Conservation (phyloP, 2,888 invertebrate genomes). For the Campaea margaritaria region DNA sequence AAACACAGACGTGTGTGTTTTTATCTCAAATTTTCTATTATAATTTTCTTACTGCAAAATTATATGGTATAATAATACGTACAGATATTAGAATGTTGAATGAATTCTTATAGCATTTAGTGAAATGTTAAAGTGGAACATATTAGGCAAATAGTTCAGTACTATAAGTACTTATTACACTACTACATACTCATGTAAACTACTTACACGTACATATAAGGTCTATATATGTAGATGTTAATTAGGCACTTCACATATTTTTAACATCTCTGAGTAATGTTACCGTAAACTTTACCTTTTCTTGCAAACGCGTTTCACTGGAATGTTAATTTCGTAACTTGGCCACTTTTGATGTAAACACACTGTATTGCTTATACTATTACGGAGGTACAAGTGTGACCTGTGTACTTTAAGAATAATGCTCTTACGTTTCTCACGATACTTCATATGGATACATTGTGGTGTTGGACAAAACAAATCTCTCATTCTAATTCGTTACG, state of each 20-base stretch:
- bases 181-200: too few relatives aligned
- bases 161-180: too few relatives aligned
- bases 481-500: slow-evolving; percentile 61
- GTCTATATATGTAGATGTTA: too few relatives aligned
- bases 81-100: too few relatives aligned
- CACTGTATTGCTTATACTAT: slow-evolving; percentile 16
- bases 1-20: too few relatives aligned
- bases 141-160: too few relatives aligned
- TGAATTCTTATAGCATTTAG: too few relatives aligned
- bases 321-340: slow-evolving; percentile 35
- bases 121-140: too few relatives aligned
- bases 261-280: background rate
- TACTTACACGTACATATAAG: too few relatives aligned
- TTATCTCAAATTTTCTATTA: too few relatives aligned
- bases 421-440: slow-evolving; percentile 63
- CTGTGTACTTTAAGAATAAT: slow-evolving; percentile 49
- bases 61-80: too few relatives aligned
- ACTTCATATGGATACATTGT: slow-evolving; percentile 62
- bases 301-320: slow-evolving; percentile 17
- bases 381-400: slow-evolving; percentile 21
- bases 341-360: slow-evolving; percentile 26
- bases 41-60: too few relatives aligned
- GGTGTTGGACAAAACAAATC: slow-evolving; percentile 57
- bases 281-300: slow-evolving; percentile 8
- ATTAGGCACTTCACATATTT: background rate